These are phyloP conservation scores for Penaeus vannamei DNA, from an alignment of 1,140 invertebrate genomes.

Conservation along the genomic window DNA sequence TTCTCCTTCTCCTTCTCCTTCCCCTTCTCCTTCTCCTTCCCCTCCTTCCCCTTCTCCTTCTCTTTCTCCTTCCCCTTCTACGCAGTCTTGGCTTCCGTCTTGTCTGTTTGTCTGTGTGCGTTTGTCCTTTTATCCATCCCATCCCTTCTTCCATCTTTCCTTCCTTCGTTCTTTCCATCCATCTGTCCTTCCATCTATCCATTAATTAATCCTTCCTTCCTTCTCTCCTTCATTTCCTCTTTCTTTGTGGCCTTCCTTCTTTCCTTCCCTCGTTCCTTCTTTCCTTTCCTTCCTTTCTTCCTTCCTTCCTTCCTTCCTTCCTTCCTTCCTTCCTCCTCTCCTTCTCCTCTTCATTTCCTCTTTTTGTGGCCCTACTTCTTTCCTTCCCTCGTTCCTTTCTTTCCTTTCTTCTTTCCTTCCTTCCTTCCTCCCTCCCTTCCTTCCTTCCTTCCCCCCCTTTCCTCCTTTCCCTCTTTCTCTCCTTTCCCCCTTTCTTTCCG, in stretches of 20 bases:
- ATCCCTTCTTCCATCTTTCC: not conserved
- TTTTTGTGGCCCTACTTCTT: no score
- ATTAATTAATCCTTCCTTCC: not conserved
- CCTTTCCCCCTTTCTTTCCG: not conserved
- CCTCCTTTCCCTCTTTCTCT: no score
- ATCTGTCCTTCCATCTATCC: not conserved
- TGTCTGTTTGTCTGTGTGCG: conserved; percentile 21
- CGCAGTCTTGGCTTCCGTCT: no score
- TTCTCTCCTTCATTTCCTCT: not conserved
- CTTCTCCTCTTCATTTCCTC: no score
- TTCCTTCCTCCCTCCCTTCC: not conserved
- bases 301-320: not conserved
- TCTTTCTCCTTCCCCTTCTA: not conserved
- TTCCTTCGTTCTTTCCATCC: not conserved
- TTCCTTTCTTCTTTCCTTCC: no score
- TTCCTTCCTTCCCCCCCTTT: not conserved
- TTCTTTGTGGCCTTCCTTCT: not conserved
- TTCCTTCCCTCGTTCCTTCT: no score
- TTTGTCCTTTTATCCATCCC: not conserved
- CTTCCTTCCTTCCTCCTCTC: not conserved
- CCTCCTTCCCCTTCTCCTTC: not conserved
- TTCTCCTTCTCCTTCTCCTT: not conserved
- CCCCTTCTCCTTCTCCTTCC: not conserved
- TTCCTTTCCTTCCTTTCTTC: no score
- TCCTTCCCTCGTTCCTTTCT: no score